Percentiles rank a stretch among this genome's conserved stretches.
Conservation (phyloP, 2,888 invertebrate species). For the Lingula anatina region DNA sequence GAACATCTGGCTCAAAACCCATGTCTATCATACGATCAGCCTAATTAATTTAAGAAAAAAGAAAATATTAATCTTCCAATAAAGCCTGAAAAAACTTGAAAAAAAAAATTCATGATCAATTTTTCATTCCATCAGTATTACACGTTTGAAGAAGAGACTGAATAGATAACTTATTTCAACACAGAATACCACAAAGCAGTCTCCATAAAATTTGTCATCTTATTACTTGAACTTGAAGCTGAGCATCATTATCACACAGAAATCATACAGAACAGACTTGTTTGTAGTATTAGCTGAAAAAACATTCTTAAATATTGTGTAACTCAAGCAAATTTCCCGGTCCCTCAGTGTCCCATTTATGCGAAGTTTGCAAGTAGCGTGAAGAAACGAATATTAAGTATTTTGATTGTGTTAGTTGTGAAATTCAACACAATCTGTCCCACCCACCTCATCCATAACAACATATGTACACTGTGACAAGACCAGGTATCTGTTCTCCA, state of each 20-base stretch:
- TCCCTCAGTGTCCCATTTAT: too few relatives aligned
- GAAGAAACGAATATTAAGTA: too few relatives aligned
- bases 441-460: slow-evolving; percentile 59
- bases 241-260: too few relatives aligned
- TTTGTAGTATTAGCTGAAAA: too few relatives aligned
- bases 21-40: slow-evolving; percentile 99
- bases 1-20: slow-evolving; percentile 96
- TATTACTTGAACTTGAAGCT: too few relatives aligned
- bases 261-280: too few relatives aligned
- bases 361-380: too few relatives aligned
- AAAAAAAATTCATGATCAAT: slow-evolving; percentile 1
- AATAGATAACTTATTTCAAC: not conserved
- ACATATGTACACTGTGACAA: slow-evolving; percentile 97
- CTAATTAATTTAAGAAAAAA: slow-evolving; percentile 57
- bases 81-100: slow-evolving; percentile 57
- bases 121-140: slow-evolving; percentile 7
- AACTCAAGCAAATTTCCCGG: too few relatives aligned
- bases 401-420: too few relatives aligned
- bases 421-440: not conserved
- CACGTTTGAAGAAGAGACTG: too few relatives aligned
- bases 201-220: too few relatives aligned
- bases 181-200: not conserved
- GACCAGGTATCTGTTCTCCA: slow-evolving; percentile 96
- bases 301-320: too few relatives aligned
- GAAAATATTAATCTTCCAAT: slow-evolving; percentile 43